Conservation (phyloP, 2,113 vertebrate species). For the Hydropotes inermis region DNA sequence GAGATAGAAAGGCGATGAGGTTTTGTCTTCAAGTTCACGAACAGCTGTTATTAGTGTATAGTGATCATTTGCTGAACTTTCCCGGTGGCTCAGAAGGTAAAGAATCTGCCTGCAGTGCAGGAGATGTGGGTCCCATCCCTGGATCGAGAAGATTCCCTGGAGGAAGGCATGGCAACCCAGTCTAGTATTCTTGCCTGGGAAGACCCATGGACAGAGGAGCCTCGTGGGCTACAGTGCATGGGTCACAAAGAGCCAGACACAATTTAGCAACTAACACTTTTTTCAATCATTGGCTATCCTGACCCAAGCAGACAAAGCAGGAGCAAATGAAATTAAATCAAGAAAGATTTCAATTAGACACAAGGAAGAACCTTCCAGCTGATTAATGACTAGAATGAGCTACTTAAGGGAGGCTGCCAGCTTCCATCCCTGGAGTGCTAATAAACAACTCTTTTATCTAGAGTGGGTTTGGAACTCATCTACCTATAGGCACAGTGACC, state of each 20-base stretch:
- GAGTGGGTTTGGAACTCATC: not conserved
- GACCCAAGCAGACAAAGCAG: not conserved
- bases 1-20: not conserved
- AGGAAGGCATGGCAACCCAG: not conserved
- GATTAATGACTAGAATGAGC: slow-evolving; percentile 33
- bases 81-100: not conserved
- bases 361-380: slow-evolving; percentile 12
- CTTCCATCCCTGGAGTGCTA: not conserved
- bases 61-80: not conserved
- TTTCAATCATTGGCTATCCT: not conserved
- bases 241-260: not conserved
- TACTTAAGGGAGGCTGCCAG: not conserved
- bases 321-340: slow-evolving; percentile 14
- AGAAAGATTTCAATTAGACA: slow-evolving; percentile 43
- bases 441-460: not conserved
- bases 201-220: not conserved
- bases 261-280: not conserved
- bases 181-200: not conserved
- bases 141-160: not conserved
- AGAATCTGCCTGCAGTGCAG: not conserved
- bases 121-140: not conserved
- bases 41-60: not conserved
- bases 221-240: not conserved
- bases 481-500: not conserved
- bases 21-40: slow-evolving; percentile 15